These are phyloP conservation scores for Falco columbarius DNA, from an alignment of 2,797 vertebrate genomes.

Conservation along the genomic window DNA sequence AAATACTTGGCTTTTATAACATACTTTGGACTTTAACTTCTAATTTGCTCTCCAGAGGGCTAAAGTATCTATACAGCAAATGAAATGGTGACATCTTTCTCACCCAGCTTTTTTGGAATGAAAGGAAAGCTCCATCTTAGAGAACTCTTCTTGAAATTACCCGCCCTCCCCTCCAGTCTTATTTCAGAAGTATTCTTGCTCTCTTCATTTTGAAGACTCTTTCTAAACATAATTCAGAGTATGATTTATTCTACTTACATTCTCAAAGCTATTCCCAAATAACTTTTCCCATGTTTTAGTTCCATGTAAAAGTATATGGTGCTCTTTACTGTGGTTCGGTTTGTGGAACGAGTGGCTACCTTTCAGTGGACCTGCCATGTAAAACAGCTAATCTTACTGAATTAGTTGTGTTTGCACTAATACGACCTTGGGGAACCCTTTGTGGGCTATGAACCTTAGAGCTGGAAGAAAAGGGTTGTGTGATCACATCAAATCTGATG, in stretches of 20 bases:
- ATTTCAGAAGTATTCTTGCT: not conserved
- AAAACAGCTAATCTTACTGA: not conserved
- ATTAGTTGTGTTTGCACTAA: not conserved
- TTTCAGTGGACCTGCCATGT: not conserved
- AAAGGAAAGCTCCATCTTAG: not conserved
- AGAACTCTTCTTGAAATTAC: not conserved
- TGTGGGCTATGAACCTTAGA: not conserved
- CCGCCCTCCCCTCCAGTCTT: not conserved
- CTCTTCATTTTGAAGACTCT: not conserved
- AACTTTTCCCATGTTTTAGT: not conserved
- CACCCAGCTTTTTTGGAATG: not conserved
- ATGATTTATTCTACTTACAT: not conserved
- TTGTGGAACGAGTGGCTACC: not conserved
- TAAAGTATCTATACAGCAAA: not conserved
- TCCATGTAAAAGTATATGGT: not conserved
- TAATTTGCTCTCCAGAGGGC: not conserved
- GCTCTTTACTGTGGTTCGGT: not conserved
- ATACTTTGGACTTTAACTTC: not conserved
- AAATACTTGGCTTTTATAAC: not conserved
- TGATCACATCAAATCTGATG: not conserved
- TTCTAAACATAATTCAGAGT: not conserved
- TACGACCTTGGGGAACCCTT: not conserved
- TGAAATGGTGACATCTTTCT: not conserved
- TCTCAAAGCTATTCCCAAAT: not conserved
- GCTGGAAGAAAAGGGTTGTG: not conserved